phyloP scores from a whole-genome alignment of 1,140 invertebrate species.

The Pemphigus obesinymphae region DNA sequence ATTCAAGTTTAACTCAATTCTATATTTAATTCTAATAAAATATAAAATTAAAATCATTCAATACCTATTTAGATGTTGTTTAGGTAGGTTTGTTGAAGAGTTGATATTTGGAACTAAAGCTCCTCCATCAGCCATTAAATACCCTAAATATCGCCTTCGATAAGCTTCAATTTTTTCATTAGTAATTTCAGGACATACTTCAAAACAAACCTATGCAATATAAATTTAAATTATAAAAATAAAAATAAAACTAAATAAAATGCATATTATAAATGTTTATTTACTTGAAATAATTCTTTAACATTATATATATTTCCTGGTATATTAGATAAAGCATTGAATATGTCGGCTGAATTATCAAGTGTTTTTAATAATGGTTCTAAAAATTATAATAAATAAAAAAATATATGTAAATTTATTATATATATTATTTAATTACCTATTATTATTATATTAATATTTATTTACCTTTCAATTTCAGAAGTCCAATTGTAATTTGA shows the following conservation, averaged over 20 bases:
- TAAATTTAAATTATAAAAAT: not conserved
- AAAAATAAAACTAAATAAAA: constrained; percentile 8
- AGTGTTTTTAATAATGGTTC: constrained; percentile 74
- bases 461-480: constrained; percentile 74
- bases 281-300: constrained; percentile 68
- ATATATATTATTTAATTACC: not conserved
- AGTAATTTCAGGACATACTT: constrained; percentile 67
- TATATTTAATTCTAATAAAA: too few relatives aligned
- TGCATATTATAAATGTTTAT: not conserved
- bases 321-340: constrained; percentile 92
- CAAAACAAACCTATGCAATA: constrained; percentile 54
- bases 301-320: constrained; percentile 89
- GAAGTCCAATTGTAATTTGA: constrained; percentile 89
- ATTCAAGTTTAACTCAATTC: too few relatives aligned
- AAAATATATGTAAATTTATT: not conserved
- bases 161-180: constrained; percentile 86
- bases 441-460: not conserved
- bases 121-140: constrained; percentile 94
- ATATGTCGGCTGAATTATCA: constrained; percentile 93
- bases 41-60: too few relatives aligned
- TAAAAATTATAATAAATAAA: constrained; percentile 49
- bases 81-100: constrained; percentile 81
- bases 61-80: constrained; percentile 76
- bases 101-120: constrained; percentile 86
- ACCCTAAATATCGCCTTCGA: constrained; percentile 83